phyloP scores from a whole-genome alignment of 2,888 invertebrate species.

The Sarcophaga variegata region DNA sequence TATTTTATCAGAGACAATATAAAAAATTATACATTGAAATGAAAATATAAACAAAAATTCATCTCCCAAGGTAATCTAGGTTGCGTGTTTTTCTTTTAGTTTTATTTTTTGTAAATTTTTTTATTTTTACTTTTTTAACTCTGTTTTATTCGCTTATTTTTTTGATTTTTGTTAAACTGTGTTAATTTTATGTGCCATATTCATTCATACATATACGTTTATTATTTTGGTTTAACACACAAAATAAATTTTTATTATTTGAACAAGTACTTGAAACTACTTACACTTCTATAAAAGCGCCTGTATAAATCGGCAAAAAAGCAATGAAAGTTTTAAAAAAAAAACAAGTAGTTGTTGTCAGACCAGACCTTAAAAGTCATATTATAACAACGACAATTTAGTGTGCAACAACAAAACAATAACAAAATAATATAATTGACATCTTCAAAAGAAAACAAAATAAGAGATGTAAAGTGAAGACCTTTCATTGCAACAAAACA shows the following conservation, averaged over 20 bases:
- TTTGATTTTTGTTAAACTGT: slow-evolving; percentile 59
- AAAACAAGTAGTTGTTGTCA: slow-evolving; percentile 47
- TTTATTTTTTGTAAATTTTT: slow-evolving; percentile 2
- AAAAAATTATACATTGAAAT: background rate
- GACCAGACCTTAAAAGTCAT: slow-evolving; percentile 60
- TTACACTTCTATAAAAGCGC: slow-evolving; percentile 23
- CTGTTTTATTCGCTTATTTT: background rate
- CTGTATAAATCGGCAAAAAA: slow-evolving; percentile 5
- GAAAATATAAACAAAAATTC: slow-evolving; percentile 36
- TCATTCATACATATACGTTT: background rate
- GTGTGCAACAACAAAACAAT: slow-evolving; percentile 3
- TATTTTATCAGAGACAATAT: slow-evolving; percentile 28
- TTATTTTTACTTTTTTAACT: slow-evolving; percentile 19
- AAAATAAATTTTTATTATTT: slow-evolving; percentile 44
- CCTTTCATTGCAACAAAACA: slow-evolving; percentile 32
- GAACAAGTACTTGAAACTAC: slow-evolving; percentile 54
- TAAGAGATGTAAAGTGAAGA: background rate
- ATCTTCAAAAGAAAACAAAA: slow-evolving; percentile 20
- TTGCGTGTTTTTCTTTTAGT: slow-evolving; percentile 59
- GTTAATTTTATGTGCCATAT: slow-evolving; percentile 61
- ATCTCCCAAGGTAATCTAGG: slow-evolving; percentile 70
- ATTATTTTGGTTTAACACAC: slow-evolving; percentile 34
- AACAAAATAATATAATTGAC: slow-evolving; percentile 24
- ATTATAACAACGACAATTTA: slow-evolving; percentile 27
- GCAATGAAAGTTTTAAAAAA: slow-evolving; percentile 33